Conservation (phyloP, 2,797 vertebrate genomes). For the Ispidina picta region DNA sequence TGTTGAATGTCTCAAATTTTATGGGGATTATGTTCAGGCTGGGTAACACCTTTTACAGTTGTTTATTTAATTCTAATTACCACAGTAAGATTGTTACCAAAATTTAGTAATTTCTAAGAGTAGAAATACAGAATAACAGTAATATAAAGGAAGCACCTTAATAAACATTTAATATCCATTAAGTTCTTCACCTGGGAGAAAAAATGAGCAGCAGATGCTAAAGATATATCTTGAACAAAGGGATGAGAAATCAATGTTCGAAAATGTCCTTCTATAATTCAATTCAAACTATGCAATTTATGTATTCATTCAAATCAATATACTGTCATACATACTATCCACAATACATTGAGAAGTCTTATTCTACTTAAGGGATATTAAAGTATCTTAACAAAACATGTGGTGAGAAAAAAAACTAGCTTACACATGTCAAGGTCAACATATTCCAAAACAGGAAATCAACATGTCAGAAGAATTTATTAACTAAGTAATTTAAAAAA, state of each 20-base stretch:
- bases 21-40: background rate
- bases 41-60: background rate
- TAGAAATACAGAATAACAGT: background rate
- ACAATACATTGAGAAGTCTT: background rate
- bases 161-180: background rate
- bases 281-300: background rate
- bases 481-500: background rate
- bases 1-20: background rate
- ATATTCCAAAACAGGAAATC: background rate
- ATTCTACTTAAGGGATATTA: slow-evolving; percentile 16
- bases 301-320: slow-evolving; percentile 28
- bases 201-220: slow-evolving; percentile 41
- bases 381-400: slow-evolving; percentile 18
- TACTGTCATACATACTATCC: background rate
- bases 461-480: background rate
- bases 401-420: slow-evolving; percentile 29
- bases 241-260: slow-evolving; percentile 3
- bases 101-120: background rate
- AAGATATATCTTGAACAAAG: slow-evolving; percentile 11
- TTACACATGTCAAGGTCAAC: background rate
- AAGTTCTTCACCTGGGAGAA: background rate
- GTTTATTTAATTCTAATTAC: background rate
- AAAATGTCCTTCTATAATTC: slow-evolving; percentile 5
- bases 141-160: background rate
- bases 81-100: background rate